Evolutionary conservation across 2,888 invertebrate species (phyloP).

Genomic region (Scaptomyza flava): DNA sequence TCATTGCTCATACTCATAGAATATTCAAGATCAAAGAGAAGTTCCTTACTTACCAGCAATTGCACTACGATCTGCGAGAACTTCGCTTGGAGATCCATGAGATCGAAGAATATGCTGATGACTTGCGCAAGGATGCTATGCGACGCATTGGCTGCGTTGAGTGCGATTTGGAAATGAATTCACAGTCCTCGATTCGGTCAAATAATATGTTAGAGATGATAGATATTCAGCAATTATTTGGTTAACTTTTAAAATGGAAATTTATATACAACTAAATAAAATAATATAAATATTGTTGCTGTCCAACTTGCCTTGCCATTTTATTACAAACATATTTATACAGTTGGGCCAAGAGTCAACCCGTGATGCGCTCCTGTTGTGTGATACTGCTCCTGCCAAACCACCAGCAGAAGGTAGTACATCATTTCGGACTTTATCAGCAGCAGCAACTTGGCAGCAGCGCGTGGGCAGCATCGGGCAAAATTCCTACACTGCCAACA

Average conservation of each 20-base stretch:
- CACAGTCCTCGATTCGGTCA: not conserved
- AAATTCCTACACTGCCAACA: conserved; percentile 67
- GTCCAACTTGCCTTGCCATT: not conserved
- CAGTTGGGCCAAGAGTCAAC: conserved; percentile 13
- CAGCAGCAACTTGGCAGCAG: conserved; percentile 48
- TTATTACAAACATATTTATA: not conserved
- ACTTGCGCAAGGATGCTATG: conserved; percentile 34
- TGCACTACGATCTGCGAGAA: conserved; percentile 35
- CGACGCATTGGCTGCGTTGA: conserved; percentile 14
- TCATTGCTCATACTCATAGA: conserved; percentile 15
- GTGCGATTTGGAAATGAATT: not conserved
- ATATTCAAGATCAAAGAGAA: not conserved
- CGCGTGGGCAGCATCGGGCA: conserved; percentile 60
- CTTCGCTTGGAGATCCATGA: conserved; percentile 39
- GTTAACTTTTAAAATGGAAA: not conserved
- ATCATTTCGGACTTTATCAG: conserved; percentile 80
- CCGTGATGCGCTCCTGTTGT: conserved; percentile 55
- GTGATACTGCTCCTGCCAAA: conserved; percentile 32
- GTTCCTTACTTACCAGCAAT: not conserved
- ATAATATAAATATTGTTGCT: not conserved
- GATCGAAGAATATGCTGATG: conserved; percentile 26
- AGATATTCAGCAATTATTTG: not conserved
- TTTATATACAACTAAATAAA: no score
- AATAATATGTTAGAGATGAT: not conserved
- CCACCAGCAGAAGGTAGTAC: conserved; percentile 69